Conservation (phyloP, 1,140 invertebrate genomes). For the Diorhabda carinulata region DNA sequence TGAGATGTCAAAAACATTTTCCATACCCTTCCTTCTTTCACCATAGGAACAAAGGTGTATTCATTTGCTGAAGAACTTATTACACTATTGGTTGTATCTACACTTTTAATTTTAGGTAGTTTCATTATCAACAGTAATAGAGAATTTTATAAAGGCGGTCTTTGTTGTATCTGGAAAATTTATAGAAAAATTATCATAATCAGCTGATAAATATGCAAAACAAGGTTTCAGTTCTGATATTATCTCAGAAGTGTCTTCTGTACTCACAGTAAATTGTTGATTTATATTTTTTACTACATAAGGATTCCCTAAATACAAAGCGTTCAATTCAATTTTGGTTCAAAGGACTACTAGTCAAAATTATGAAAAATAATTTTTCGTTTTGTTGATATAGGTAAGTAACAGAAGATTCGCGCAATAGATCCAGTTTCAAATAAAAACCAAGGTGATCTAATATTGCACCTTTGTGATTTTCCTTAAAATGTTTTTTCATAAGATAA, state of each 20-base stretch:
- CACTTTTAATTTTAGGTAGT: background rate
- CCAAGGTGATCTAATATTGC: background rate
- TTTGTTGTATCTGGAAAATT: background rate
- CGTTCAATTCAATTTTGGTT: background rate
- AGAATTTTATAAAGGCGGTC: background rate
- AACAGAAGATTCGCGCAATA: background rate
- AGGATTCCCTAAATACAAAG: background rate
- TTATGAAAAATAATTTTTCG: conserved; percentile 6
- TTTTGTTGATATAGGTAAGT: background rate
- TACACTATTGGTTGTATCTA: no score
- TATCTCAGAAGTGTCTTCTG: background rate
- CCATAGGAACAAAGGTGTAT: no score
- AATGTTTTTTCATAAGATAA: background rate
- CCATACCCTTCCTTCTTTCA: no score
- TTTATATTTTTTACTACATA: background rate
- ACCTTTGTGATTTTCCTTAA: background rate
- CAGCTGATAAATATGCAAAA: background rate
- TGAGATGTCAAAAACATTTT: no score
- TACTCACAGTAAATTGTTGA: background rate
- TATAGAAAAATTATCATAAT: background rate
- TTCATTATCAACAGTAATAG: background rate
- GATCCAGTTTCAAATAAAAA: background rate
- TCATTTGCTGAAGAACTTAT: no score
- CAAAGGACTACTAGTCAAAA: background rate
- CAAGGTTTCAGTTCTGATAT: background rate